Evolutionary conservation across 2,113 vertebrate species (phyloP).

Genomic region (Todiramphus saurophagus): DNA sequence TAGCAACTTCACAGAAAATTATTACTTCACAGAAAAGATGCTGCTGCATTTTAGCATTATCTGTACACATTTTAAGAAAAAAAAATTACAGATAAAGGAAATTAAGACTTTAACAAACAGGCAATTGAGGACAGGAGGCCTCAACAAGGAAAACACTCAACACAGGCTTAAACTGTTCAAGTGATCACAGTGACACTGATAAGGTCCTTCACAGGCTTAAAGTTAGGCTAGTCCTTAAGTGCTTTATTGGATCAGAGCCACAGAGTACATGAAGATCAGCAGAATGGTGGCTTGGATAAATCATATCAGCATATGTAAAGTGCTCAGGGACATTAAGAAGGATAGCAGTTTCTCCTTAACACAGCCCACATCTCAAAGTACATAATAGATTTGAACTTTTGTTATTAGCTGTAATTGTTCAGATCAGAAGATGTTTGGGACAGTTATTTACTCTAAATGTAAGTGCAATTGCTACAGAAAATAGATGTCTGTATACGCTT

Average conservation of each 20-base stretch:
- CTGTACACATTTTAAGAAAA: background rate
- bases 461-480: background rate
- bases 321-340: background rate
- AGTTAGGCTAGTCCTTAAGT: background rate
- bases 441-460: background rate
- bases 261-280: background rate
- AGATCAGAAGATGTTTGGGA: background rate
- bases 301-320: background rate
- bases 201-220: background rate
- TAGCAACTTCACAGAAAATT: background rate
- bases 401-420: background rate
- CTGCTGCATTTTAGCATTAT: background rate
- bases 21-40: background rate
- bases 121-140: background rate
- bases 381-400: background rate
- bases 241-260: constrained; percentile 8
- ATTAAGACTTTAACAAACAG: background rate
- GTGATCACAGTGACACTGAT: background rate
- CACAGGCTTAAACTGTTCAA: background rate
- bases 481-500: background rate
- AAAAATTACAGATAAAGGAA: background rate
- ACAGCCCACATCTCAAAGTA: background rate
- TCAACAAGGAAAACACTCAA: constrained; percentile 23
- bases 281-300: background rate
- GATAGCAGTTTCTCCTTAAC: background rate